Evolutionary conservation across 2,113 vertebrate species (phyloP), one percentile per base, ranked within the genome.

Genomic region (Trematomus loennbergii): DNA sequence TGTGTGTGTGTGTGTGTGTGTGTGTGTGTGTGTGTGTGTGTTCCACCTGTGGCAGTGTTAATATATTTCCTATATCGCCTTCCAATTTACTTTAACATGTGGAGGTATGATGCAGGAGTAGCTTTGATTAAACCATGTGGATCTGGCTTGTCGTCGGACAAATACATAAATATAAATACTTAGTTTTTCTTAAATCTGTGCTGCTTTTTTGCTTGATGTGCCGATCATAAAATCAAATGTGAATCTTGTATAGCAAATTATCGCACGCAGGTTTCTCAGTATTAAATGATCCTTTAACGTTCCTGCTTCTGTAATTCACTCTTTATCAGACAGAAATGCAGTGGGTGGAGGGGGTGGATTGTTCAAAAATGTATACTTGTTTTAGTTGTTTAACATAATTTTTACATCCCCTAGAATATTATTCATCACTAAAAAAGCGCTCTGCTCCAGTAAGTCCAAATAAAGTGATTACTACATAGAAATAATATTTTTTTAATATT

Each of bases 1-100:
- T 71, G 64, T 62, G n/a, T 57, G 77, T 79, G 16, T 11, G 49
- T 36, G 49, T 73, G 67, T 57, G 59, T 60, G 58, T 55, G 43
- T 57, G 40, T 63, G 13, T 5, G 49, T 46, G 49, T 67, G 63
- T 43, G 33, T 54, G 59, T 48, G 22, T 43, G 36, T 29, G 54
- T 77, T 86, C 75, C 78, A 91, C 78, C 81, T 85, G 73, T 86
- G 76, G 83, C 71, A 66, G 81, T 2, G 46, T 81, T 85, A 71
- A 84, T 91, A 78, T 85, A 79, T 87, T 85, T 86, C n/a, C 12
- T 45, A 59, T 66, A 45, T 79, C 18, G 45, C 43, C 46, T 49
- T 72, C 12, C 16, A 65, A 59, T 53, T 87, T 48, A 53, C 43
- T 82, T 52, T 75, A 81, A 62, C 53, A 54, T 57, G 25, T 53